A percentile compares a stretch with the other conserved stretches of the same genome.
phyloP scores from a whole-genome alignment of 1,140 invertebrate genomes.

The Eueides isabella region DNA sequence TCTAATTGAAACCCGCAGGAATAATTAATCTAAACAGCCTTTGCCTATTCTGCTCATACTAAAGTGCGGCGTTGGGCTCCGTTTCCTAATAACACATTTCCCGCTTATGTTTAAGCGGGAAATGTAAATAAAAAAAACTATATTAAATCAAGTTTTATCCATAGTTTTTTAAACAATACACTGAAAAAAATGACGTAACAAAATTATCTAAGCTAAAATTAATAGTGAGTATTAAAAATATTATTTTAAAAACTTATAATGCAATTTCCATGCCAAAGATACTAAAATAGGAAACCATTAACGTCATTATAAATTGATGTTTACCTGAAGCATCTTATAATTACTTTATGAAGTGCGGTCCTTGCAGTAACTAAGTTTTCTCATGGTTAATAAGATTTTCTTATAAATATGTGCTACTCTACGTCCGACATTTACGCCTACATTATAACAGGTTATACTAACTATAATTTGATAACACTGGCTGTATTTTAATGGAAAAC shows the following conservation, averaged over 20 bases:
- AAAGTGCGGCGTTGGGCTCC: too few species aligned
- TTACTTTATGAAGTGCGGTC: slow-evolving; percentile 23
- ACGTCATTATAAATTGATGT: slow-evolving; percentile 14
- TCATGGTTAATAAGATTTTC: slow-evolving; percentile 2
- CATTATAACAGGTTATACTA: not conserved
- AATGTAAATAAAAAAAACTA: too few species aligned
- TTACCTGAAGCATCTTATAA: slow-evolving; percentile 20
- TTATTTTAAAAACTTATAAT: too few species aligned
- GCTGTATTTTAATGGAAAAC: not conserved
- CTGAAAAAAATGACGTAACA: too few species aligned
- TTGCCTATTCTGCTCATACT: too few species aligned
- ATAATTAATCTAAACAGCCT: too few species aligned
- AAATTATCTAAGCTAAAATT: too few species aligned
- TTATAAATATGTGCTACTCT: not conserved
- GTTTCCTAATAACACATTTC: too few species aligned
- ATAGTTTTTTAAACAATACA: too few species aligned
- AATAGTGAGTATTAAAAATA: not conserved
- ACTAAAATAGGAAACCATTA: slow-evolving; percentile 10
- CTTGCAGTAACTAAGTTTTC: slow-evolving; percentile 10
- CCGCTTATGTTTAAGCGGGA: too few species aligned
- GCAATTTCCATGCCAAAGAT: not conserved
- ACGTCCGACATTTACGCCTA: not conserved
- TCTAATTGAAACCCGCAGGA: too few species aligned
- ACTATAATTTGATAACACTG: not conserved
- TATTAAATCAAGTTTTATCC: too few species aligned